A percentile compares a stretch with the other conserved stretches of the same genome.
Conservation (phyloP, 2,113 vertebrate genomes). For the Nycticebus coucang region DNA sequence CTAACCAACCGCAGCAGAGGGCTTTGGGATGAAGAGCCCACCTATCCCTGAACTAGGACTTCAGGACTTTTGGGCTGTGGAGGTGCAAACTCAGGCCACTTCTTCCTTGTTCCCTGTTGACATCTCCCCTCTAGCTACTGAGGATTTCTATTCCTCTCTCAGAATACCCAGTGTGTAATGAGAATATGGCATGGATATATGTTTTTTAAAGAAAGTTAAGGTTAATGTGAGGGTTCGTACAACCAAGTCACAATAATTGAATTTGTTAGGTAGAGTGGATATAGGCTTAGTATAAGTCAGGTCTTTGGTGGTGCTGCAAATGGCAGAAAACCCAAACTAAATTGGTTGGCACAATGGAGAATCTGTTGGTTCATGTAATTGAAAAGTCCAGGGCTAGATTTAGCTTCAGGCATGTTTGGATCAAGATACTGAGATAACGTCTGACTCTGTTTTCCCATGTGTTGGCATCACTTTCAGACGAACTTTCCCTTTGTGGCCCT, state of each 20-base stretch:
- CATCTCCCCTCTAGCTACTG: not conserved
- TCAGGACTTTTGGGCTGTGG: not conserved
- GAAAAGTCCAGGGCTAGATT: not conserved
- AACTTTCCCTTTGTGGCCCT: not conserved
- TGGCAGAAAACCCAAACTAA: not conserved
- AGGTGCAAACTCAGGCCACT: not conserved
- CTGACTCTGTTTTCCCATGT: not conserved
- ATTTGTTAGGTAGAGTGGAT: too few relatives aligned
- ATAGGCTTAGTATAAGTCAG: not conserved
- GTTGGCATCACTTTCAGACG: not conserved
- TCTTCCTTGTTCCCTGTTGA: not conserved
- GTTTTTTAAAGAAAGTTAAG: not conserved
- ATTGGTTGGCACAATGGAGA: not conserved
- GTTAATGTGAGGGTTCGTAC: too few relatives aligned
- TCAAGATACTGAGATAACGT: not conserved
- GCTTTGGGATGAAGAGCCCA: not conserved
- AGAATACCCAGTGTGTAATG: not conserved
- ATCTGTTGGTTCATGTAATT: not conserved
- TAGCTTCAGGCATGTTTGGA: not conserved
- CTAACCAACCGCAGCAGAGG: not conserved
- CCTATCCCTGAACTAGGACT: not conserved
- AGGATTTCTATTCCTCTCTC: not conserved
- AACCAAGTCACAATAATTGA: too few relatives aligned
- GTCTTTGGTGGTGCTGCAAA: not conserved
- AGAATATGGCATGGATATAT: not conserved